Evolutionary conservation across 1,140 invertebrate species (phyloP).

Genomic region (Oncopeltus fasciatus): DNA sequence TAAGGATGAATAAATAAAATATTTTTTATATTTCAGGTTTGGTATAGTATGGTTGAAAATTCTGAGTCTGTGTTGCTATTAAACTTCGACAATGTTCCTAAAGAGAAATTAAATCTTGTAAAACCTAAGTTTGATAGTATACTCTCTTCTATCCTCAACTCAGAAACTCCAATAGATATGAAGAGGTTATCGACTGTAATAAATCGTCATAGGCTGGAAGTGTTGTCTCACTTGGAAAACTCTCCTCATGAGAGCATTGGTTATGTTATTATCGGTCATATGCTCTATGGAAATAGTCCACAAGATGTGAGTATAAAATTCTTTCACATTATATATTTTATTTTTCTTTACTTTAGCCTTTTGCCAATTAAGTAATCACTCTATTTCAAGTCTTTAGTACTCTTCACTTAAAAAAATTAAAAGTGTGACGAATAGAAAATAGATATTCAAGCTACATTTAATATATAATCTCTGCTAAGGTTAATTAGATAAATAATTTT

Average conservation of each 20-base stretch:
- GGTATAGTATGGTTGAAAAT: constrained; percentile 54
- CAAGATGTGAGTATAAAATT: constrained; percentile 48
- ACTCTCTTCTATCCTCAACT: constrained; percentile 35
- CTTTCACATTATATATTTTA: too few species aligned
- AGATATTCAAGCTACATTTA: too few species aligned
- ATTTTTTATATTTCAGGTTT: constrained; percentile 35
- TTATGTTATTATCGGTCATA: constrained; percentile 62
- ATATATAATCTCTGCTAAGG: too few species aligned
- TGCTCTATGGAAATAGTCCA: constrained; percentile 60
- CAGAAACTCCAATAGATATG: constrained; percentile 52
- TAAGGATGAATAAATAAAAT: too few species aligned
- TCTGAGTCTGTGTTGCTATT: constrained; percentile 51
- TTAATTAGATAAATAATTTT: too few species aligned
- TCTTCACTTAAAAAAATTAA: too few species aligned
- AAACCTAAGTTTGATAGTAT: constrained; percentile 42
- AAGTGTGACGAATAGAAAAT: too few species aligned
- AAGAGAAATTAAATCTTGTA: constrained; percentile 46
- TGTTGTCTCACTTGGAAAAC: constrained; percentile 55
- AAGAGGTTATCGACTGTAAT: constrained; percentile 55
- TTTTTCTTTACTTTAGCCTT: too few species aligned
- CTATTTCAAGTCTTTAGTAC: too few species aligned
- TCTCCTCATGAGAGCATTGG: constrained; percentile 59
- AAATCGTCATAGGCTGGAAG: constrained; percentile 53
- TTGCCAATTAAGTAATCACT: too few species aligned
- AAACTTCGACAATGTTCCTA: constrained; percentile 61